Conservation (phyloP, 2,113 vertebrate species). For the Oenanthe oenanthe region DNA sequence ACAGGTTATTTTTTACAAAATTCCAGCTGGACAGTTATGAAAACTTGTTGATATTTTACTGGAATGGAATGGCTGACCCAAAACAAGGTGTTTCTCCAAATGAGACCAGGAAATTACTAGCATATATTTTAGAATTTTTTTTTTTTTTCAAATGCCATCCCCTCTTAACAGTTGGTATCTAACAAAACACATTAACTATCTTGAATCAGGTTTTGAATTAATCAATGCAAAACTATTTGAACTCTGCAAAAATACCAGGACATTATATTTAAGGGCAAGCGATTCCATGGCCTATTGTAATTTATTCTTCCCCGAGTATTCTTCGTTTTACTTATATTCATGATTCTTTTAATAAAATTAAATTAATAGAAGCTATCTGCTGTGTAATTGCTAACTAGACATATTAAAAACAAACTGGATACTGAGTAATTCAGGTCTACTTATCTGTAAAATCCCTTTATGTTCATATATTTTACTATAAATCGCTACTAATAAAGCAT, state of each 20-base stretch:
- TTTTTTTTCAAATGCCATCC: not conserved
- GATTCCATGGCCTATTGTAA: constrained; percentile 12
- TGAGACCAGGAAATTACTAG: not conserved
- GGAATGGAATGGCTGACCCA: not conserved
- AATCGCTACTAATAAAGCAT: not conserved
- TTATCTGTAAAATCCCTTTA: not conserved
- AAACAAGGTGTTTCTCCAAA: not conserved
- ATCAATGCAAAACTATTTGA: constrained; percentile 14
- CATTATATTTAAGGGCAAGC: constrained; percentile 18
- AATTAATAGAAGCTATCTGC: constrained; percentile 28
- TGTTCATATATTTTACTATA: not conserved
- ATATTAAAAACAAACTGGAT: not conserved
- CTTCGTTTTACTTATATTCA: constrained; percentile 29
- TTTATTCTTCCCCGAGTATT: constrained; percentile 22
- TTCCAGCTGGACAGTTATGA: not conserved
- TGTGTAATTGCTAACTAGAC: not conserved
- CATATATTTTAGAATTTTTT: not conserved
- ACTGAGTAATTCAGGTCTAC: not conserved
- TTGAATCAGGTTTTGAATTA: not conserved
- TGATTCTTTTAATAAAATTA: constrained; percentile 47
- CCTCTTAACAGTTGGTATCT: not conserved
- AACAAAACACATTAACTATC: not conserved
- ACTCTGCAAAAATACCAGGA: constrained; percentile 21
- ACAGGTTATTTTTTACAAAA: not conserved
- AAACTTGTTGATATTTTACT: not conserved